phyloP scores from a whole-genome alignment of 2,797 vertebrate species.

The Alectoris magna region DNA sequence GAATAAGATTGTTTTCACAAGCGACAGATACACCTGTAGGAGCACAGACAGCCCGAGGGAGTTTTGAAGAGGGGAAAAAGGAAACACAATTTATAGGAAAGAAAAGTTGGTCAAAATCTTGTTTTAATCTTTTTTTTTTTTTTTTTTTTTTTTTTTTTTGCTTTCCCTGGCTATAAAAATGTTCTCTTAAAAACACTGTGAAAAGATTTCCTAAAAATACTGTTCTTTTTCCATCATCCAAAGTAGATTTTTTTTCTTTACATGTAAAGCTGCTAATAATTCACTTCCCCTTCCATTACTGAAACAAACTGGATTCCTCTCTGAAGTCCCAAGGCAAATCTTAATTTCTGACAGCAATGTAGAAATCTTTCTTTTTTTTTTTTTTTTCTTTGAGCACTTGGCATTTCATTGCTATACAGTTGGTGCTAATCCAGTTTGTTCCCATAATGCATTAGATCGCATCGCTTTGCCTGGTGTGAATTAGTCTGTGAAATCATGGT shows the following conservation, averaged over 20 bases:
- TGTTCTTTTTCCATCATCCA: accelerated
- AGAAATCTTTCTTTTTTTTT: background rate
- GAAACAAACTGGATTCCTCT: background rate
- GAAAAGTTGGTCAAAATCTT: background rate
- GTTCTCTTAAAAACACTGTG: background rate
- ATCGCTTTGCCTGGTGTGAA: background rate
- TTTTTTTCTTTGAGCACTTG: background rate
- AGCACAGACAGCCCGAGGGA: background rate
- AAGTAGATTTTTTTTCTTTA: background rate
- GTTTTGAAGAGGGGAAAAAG: background rate
- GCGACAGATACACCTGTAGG: background rate
- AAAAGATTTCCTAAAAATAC: background rate
- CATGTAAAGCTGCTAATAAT: background rate
- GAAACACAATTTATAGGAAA: background rate
- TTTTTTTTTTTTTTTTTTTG: background rate
- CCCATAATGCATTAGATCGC: background rate
- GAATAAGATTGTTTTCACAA: background rate
- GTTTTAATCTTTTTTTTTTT: background rate
- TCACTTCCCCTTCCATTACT: background rate
- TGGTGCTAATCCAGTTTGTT: conserved; percentile 40
- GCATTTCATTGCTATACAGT: background rate
- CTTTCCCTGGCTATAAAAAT: background rate
- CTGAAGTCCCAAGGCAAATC: background rate
- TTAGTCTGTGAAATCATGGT: conserved; percentile 4
- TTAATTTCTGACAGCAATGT: background rate